phyloP scores from a whole-genome alignment of 2,888 invertebrate species.

The Sicus ferrugineus region DNA sequence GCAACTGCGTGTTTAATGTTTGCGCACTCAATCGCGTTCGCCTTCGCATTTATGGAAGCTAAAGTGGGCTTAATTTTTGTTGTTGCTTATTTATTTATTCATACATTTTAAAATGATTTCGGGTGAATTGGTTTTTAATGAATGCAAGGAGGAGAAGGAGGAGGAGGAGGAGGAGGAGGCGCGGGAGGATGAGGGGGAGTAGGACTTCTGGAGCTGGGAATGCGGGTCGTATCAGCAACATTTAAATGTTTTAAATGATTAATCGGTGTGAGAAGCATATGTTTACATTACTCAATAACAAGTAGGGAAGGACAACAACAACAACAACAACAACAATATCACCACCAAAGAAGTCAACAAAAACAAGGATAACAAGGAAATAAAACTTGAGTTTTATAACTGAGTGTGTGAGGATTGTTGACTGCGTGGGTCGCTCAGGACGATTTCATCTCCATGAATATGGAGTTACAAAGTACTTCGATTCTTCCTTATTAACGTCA shows the following conservation, averaged over 20 bases:
- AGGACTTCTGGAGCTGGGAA: no score
- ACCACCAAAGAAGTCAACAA: no score
- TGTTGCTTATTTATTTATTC: background rate
- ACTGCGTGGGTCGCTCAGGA: no score
- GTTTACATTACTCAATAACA: background rate
- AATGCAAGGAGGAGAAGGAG: background rate
- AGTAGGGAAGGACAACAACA: background rate
- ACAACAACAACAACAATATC: background rate
- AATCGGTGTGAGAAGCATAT: background rate
- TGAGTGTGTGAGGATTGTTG: background rate
- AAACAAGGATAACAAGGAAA: no score
- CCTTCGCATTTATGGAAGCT: background rate
- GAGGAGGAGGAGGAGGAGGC: no score
- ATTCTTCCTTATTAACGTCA: no score
- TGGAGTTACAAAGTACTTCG: no score
- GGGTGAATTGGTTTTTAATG: constrained; percentile 8
- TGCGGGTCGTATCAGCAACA: constrained; percentile 3
- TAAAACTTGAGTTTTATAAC: background rate
- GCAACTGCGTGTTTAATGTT: background rate
- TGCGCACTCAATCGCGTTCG: background rate
- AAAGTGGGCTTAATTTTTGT: background rate
- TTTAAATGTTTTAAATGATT: constrained; percentile 15
- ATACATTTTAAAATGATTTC: background rate
- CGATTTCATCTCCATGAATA: no score
- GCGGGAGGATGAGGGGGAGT: background rate